Conservation (phyloP, 92 coral and sea anemone species). For the Palythoa heliodiscus region DNA sequence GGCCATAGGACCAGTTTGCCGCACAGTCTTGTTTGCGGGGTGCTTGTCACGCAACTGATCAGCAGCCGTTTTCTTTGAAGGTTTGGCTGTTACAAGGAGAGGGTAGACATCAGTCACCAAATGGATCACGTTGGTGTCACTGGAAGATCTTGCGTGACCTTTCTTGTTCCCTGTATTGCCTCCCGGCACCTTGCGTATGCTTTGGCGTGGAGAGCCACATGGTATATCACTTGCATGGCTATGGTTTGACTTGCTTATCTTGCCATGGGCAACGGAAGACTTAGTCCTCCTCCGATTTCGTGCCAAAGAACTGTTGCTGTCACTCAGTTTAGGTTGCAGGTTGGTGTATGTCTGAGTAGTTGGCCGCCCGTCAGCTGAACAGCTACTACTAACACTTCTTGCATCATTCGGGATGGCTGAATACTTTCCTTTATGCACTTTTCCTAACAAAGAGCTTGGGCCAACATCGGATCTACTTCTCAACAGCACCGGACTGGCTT, state of each 20-base stretch:
- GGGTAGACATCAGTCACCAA: conserved; percentile 77
- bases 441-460: conserved; percentile 53
- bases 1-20: conserved; percentile 34
- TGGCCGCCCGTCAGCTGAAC: conserved; percentile 66
- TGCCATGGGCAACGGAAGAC: conserved; percentile 22
- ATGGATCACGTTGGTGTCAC: conserved; percentile 80
- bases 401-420: conserved; percentile 40
- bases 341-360: conserved; percentile 38
- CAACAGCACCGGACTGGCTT: conserved; percentile 54
- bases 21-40: conserved; percentile 5
- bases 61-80: conserved; percentile 19
- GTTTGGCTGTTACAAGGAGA: conserved; percentile 74
- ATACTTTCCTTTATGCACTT: conserved; percentile 52
- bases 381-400: conserved; percentile 66
- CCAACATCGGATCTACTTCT: conserved; percentile 72
- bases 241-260: conserved; percentile 24
- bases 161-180: not conserved
- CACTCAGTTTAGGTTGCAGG: conserved; percentile 75
- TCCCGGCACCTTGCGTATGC: not conserved
- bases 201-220: conserved; percentile 25
- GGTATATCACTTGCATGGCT: not conserved
- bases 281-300: conserved; percentile 66
- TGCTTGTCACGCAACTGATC: conserved; percentile 20
- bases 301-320: conserved; percentile 77
- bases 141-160: conserved; percentile 74